Percentiles rank a stretch among this genome's conserved stretches.
Conservation (phyloP, 2,888 invertebrate species). For the Pachliopta kotzebuea region DNA sequence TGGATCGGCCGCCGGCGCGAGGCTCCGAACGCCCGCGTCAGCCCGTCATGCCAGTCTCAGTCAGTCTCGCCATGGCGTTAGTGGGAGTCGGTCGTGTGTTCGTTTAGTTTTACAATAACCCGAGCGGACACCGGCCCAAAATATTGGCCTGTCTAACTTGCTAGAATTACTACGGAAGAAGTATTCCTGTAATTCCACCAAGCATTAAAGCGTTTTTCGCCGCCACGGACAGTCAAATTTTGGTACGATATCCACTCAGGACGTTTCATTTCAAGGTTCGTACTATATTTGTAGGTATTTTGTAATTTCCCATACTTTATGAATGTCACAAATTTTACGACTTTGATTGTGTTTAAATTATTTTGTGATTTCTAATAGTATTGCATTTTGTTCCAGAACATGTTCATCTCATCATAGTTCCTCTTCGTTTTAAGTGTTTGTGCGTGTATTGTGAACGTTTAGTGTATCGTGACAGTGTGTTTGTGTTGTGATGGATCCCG, state of each 20-base stretch:
- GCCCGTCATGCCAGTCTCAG: slow-evolving; percentile 39
- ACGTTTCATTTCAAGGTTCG: slow-evolving; percentile 79
- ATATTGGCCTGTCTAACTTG: slow-evolving; percentile 79
- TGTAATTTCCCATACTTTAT: slow-evolving; percentile 74
- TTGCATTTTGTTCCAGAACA: slow-evolving; percentile 74
- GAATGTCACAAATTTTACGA: slow-evolving; percentile 63
- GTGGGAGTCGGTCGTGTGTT: slow-evolving; percentile 70
- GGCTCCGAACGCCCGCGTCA: slow-evolving; percentile 52
- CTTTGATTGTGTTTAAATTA: slow-evolving; percentile 59
- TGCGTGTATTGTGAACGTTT: slow-evolving; percentile 72
- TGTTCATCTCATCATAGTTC: slow-evolving; percentile 79
- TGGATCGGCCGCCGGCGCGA: slow-evolving; percentile 74
- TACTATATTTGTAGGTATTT: slow-evolving; percentile 63
- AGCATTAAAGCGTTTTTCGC: slow-evolving; percentile 60
- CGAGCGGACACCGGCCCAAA: slow-evolving; percentile 82
- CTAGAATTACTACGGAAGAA: slow-evolving; percentile 68
- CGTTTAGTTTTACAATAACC: slow-evolving; percentile 72
- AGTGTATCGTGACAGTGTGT: slow-evolving; percentile 67
- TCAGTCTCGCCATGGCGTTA: slow-evolving; percentile 80
- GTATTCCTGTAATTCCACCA: slow-evolving; percentile 68
- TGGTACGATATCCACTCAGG: slow-evolving; percentile 81
- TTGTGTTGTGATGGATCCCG: slow-evolving; percentile 74
- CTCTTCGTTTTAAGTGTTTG: slow-evolving; percentile 61
- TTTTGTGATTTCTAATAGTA: slow-evolving; percentile 48
- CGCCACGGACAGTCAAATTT: slow-evolving; percentile 78